Percentiles rank a stretch among this genome's conserved stretches.
Evolutionary conservation across 2,888 invertebrate genomes (phyloP).

Genomic region (Oscheius sp.): DNA sequence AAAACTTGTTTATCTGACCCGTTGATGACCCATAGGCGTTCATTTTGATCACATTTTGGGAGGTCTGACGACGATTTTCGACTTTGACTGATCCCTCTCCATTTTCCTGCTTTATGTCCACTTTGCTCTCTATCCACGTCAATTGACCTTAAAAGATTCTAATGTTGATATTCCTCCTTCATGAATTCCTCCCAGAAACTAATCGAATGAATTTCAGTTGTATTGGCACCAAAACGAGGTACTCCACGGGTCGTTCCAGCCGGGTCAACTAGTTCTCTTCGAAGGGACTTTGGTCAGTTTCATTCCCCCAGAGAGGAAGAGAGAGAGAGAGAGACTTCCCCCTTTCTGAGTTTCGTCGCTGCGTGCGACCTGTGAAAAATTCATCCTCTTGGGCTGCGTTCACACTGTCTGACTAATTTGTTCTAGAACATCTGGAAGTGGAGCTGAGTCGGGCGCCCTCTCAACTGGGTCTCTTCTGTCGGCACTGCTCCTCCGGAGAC

Average conservation of each 20-base stretch:
- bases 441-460: slow-evolving; percentile 35
- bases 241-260: slow-evolving; percentile 9
- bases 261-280: background rate
- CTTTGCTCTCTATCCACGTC: slow-evolving; percentile 4
- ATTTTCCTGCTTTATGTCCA: slow-evolving; percentile 9
- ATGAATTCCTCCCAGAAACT: too few species aligned
- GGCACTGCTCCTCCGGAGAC: slow-evolving; percentile 48
- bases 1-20: too few species aligned
- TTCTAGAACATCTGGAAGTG: slow-evolving; percentile 23
- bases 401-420: background rate
- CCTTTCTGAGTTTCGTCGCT: background rate
- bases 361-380: background rate
- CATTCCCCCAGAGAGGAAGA: too few species aligned
- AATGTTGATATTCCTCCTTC: background rate
- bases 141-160: background rate
- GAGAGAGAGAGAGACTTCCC: background rate
- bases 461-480: slow-evolving; percentile 51
- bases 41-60: too few species aligned
- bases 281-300: slow-evolving; percentile 1
- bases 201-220: slow-evolving; percentile 8
- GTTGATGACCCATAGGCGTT: too few species aligned
- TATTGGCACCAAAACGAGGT: background rate
- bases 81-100: slow-evolving; percentile 8
- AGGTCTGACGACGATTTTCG: background rate
- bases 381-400: background rate